phyloP scores from a whole-genome alignment of 2,888 invertebrate species.

The Epinotia brunnichana region DNA sequence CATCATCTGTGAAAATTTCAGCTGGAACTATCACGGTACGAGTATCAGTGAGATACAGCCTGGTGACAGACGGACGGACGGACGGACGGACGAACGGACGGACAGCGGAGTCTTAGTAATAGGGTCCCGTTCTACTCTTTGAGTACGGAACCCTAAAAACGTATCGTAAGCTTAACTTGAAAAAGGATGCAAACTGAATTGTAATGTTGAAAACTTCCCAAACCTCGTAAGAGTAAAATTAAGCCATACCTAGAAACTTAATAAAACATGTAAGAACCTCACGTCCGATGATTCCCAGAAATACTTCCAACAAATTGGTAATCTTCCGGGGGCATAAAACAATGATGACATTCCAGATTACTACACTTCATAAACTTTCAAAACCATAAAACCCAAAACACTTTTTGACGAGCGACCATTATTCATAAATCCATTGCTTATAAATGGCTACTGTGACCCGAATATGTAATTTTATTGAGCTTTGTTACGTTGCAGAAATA shows the following conservation, averaged over 20 bases:
- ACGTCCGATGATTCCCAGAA: background rate
- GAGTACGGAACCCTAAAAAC: too few species aligned
- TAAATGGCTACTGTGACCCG: conserved; percentile 39
- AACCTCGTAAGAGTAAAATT: background rate
- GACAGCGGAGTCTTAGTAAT: too few species aligned
- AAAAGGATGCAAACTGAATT: background rate
- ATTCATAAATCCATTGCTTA: conserved; percentile 41
- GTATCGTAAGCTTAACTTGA: too few species aligned
- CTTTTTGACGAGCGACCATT: conserved; percentile 38
- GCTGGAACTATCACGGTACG: too few species aligned
- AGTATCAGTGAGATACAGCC: too few species aligned
- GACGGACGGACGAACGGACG: too few species aligned
- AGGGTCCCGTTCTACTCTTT: too few species aligned
- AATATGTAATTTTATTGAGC: conserved; percentile 40
- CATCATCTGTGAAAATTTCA: too few species aligned
- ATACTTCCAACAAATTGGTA: conserved; percentile 33
- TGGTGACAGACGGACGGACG: too few species aligned
- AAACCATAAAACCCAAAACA: conserved; percentile 34
- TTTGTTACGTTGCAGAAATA: conserved; percentile 31
- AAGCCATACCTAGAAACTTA: background rate
- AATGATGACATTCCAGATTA: conserved; percentile 38
- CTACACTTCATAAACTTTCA: conserved; percentile 40
- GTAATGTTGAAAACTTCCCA: background rate
- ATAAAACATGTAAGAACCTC: conserved; percentile 25
- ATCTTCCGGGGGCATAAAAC: conserved; percentile 33